Conservation (phyloP, 2,888 invertebrate genomes). For the Argynnis bischoffii region DNA sequence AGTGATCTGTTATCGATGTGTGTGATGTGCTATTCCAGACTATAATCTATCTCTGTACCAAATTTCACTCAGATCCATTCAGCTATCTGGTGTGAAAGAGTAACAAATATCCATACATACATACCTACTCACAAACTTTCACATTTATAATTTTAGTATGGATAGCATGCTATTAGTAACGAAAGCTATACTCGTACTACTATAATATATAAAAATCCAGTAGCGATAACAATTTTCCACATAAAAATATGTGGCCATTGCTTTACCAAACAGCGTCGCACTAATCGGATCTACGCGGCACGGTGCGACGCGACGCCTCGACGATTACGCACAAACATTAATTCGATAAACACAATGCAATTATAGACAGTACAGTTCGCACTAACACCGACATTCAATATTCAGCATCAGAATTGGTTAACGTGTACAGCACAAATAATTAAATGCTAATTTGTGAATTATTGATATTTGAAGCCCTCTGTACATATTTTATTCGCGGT, state of each 20-base stretch:
- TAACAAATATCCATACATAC: no score
- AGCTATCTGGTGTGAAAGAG: no score
- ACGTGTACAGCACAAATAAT: slow-evolving; percentile 38
- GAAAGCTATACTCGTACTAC: no score
- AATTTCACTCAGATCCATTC: no score
- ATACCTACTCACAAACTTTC: no score
- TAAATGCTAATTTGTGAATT: slow-evolving; percentile 37
- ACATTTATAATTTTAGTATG: no score
- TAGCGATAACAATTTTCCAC: neutral
- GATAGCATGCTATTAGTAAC: no score
- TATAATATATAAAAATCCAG: no score
- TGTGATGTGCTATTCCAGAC: no score
- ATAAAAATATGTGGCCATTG: neutral
- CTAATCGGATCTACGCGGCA: slow-evolving; percentile 65
- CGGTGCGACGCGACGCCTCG: slow-evolving; percentile 41
- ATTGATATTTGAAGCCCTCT: slow-evolving; percentile 30
- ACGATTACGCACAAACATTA: slow-evolving; percentile 56
- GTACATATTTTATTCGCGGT: slow-evolving; percentile 12
- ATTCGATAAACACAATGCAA: slow-evolving; percentile 66
- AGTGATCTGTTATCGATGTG: no score
- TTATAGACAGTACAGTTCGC: slow-evolving; percentile 59
- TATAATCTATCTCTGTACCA: no score
- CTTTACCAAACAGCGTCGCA: slow-evolving; percentile 36
- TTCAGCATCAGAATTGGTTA: slow-evolving; percentile 40
- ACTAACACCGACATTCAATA: slow-evolving; percentile 48